Evolutionary conservation across 2,888 invertebrate species (phyloP).

Genomic region (Catocala fraxini): DNA sequence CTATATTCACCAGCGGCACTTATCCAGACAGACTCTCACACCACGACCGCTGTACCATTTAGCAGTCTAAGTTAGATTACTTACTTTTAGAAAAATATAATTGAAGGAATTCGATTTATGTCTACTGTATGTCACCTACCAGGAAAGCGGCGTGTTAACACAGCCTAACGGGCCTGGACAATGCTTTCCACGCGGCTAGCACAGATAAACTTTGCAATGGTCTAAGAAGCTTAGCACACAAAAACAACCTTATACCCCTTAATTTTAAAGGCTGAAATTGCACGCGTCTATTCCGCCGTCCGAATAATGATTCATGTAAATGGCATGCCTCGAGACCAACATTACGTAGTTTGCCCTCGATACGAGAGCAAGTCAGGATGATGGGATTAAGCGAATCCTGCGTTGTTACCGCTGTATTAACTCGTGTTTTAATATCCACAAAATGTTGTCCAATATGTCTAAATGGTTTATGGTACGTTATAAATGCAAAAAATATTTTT

Average conservation of each 20-base stretch:
- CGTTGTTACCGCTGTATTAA: slow-evolving; percentile 65
- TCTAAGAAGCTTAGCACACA: slow-evolving; percentile 45
- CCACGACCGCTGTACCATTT: too few relatives aligned
- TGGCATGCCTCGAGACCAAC: slow-evolving; percentile 74
- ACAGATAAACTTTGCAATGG: slow-evolving; percentile 73
- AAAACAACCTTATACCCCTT: slow-evolving; percentile 54
- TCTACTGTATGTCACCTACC: slow-evolving; percentile 49
- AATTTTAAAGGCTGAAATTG: slow-evolving; percentile 56
- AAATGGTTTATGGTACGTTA: slow-evolving; percentile 1
- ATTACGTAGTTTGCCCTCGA: slow-evolving; percentile 77
- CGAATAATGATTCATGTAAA: slow-evolving; percentile 83
- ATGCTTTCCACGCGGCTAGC: slow-evolving; percentile 69
- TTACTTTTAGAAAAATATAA: slow-evolving; percentile 23
- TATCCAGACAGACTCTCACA: too few relatives aligned
- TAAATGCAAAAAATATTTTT: background rate
- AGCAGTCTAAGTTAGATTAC: too few relatives aligned
- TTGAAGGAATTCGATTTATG: slow-evolving; percentile 54
- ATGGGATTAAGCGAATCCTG: slow-evolving; percentile 71
- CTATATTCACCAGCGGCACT: too few relatives aligned
- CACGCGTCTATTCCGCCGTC: slow-evolving; percentile 44
- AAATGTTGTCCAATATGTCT: background rate
- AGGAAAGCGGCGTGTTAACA: slow-evolving; percentile 67
- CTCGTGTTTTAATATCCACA: slow-evolving; percentile 31
- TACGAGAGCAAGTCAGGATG: slow-evolving; percentile 68
- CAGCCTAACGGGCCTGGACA: slow-evolving; percentile 68